Conservation (phyloP, 2,888 invertebrate species). For the Prosapia bicincta region DNA sequence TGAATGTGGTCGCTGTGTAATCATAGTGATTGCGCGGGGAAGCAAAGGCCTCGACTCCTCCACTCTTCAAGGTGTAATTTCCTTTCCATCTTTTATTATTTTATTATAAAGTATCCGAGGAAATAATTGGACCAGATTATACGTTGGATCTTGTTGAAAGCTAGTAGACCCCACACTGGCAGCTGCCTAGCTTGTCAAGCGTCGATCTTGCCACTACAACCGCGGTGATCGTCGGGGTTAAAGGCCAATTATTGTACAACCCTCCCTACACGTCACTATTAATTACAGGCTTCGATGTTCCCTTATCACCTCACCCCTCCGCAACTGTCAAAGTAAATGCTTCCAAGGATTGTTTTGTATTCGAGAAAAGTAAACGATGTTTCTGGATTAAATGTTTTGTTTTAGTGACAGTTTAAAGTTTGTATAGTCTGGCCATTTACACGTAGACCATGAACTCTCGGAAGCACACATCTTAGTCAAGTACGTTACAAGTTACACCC, state of each 20-base stretch:
- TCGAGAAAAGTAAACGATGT: too few relatives aligned
- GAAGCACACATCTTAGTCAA: too few relatives aligned
- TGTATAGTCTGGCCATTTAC: too few relatives aligned
- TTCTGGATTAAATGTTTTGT: too few relatives aligned
- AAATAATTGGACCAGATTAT: slow-evolving; percentile 25
- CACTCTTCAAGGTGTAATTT: slow-evolving; percentile 23
- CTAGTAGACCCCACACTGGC: not conserved
- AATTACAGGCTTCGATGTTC: not conserved
- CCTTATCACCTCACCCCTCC: not conserved
- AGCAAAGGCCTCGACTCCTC: not conserved
- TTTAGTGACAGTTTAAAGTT: too few relatives aligned
- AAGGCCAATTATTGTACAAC: slow-evolving; percentile 26
- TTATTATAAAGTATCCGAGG: slow-evolving; percentile 20
- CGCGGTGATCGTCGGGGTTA: not conserved
- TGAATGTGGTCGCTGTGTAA: not conserved
- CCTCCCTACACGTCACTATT: not conserved
- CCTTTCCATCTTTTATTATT: slow-evolving; percentile 19
- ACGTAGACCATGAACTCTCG: too few relatives aligned
- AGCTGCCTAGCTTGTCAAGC: not conserved
- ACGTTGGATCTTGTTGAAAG: slow-evolving; percentile 17
- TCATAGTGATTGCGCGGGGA: not conserved
- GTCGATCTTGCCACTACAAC: slow-evolving; percentile 9
- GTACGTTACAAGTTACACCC: too few relatives aligned
- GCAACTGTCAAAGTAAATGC: not conserved
- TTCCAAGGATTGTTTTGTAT: not conserved